A percentile compares a stretch with the other conserved stretches of the same genome.
phyloP scores from a whole-genome alignment of 2,797 vertebrate genomes.

The Petrocephalus sullivani region DNA sequence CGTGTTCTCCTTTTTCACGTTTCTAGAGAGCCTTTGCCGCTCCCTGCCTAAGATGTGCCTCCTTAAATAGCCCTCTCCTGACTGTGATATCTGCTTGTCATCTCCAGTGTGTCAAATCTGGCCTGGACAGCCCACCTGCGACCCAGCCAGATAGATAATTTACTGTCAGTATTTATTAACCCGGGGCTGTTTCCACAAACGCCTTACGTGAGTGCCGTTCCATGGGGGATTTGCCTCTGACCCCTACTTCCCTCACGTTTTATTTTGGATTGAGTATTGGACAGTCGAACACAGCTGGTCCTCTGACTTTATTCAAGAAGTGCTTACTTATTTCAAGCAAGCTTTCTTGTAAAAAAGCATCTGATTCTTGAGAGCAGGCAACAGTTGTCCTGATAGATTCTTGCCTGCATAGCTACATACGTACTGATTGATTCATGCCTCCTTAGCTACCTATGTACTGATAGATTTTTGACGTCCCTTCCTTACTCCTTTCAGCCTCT shows the following conservation, averaged over 20 bases:
- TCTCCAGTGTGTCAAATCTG: constrained; percentile 50
- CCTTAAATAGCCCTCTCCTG: constrained; percentile 29
- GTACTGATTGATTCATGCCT: too few species aligned
- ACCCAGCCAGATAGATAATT: constrained; percentile 61
- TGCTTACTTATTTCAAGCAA: not conserved
- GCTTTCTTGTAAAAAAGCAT: not conserved
- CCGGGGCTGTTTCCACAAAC: constrained; percentile 38
- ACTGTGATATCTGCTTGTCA: constrained; percentile 54
- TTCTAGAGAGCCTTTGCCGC: constrained; percentile 15
- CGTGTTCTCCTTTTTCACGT: not conserved
- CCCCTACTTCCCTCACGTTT: constrained; percentile 23
- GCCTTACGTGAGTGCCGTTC: not conserved
- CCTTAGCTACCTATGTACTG: not conserved
- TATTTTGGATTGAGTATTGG: constrained; percentile 38
- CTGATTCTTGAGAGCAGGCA: not conserved
- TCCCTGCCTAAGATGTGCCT: constrained; percentile 25
- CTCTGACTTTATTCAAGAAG: not conserved
- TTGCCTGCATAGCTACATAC: too few species aligned
- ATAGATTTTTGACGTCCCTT: not conserved
- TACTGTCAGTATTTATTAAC: constrained; percentile 67
- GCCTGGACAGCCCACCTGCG: constrained; percentile 55
- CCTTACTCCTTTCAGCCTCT: not conserved
- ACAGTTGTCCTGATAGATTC: too few species aligned
- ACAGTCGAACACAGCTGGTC: constrained; percentile 25
- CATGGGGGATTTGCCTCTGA: constrained; percentile 20